Evolutionary conservation across 53 echinoderm and acorn worm species (phyloP).

Genomic region (Antedon mediterranea): DNA sequence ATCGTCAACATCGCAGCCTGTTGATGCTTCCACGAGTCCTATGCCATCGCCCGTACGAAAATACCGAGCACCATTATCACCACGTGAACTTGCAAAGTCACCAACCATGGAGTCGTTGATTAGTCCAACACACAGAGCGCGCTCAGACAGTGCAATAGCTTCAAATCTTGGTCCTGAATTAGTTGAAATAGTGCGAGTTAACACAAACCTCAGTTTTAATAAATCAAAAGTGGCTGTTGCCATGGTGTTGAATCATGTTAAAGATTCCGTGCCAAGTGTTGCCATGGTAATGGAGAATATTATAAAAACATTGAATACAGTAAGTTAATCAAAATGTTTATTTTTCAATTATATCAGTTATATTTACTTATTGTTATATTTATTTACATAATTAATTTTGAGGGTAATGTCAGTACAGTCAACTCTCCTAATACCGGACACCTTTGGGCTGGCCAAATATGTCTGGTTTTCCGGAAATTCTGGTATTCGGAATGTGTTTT

Average conservation of each 20-base stretch:
- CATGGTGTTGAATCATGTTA: constrained; percentile 40
- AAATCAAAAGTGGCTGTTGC: constrained; percentile 52
- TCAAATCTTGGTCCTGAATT: constrained; percentile 41
- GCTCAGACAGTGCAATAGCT: constrained; percentile 22
- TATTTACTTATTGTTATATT: no score
- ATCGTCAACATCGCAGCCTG: not conserved
- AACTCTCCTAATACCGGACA: no score
- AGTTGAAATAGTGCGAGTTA: constrained; percentile 63
- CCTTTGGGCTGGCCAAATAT: no score
- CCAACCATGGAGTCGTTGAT: not conserved
- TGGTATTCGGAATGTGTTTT: no score
- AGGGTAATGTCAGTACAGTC: no score
- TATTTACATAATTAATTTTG: no score
- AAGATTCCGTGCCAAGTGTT: constrained; percentile 47
- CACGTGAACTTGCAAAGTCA: not conserved
- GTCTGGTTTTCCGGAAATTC: no score
- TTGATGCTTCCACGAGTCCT: not conserved
- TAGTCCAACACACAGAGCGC: constrained; percentile 4
- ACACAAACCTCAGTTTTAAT: constrained; percentile 74
- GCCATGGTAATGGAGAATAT: constrained; percentile 49
- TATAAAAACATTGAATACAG: constrained; percentile 26
- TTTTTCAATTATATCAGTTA: no score
- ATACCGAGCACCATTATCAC: not conserved
- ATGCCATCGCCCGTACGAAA: not conserved
- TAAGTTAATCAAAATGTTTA: no score